Evolutionary conservation across 2,797 vertebrate genomes (phyloP), one percentile per base, ranked within the genome.

Genomic region (Pempheris klunzingeri): DNA sequence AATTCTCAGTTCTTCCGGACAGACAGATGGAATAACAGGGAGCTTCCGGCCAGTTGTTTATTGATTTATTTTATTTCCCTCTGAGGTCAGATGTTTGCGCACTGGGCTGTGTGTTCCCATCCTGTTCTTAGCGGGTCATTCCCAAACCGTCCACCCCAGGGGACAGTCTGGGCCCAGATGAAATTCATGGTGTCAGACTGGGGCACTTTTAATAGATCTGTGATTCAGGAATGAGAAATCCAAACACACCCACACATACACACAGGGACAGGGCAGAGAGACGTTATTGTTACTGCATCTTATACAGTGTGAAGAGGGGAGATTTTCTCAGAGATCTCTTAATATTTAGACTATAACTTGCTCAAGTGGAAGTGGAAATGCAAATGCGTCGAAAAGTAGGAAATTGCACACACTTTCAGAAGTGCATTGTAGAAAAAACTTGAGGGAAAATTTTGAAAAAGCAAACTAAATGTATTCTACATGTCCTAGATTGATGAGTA

Each of bases 61-160:
- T 88, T 71, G 65, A 81, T 88, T 92, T 86, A 80, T 88, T 87
- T 91, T 88, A 86, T 92, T 92, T 73, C 44, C 47, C 63, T 82
- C 39, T 4, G 65, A 85, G 88, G 88, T 93, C 91, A 93, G 76
- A 88, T 88, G 81, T 88, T 61, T 61, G 77, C 5, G 22, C 38
- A 11, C 80, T 62, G 71, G 84, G 54, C 86, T 84, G 52, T 49
- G 74, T 62, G 78, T 93, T 93, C 92, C 91, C 93, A 93, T 93
- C 92, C 84, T 84, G 78, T 76, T 85, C 80, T 82, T 66, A 81
- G 67, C 39, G 64, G 69, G 71, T 78, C 47, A 0, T 81, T 92
- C 87, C 83, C 64, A 84, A 91, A 89, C 50, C 0, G 13, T 78
- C 60, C 57, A 60, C 79, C 91, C 83, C 80, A 30, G 41, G 88